Conservation (phyloP, 1,140 invertebrate genomes). For the Papilio xuthus region DNA sequence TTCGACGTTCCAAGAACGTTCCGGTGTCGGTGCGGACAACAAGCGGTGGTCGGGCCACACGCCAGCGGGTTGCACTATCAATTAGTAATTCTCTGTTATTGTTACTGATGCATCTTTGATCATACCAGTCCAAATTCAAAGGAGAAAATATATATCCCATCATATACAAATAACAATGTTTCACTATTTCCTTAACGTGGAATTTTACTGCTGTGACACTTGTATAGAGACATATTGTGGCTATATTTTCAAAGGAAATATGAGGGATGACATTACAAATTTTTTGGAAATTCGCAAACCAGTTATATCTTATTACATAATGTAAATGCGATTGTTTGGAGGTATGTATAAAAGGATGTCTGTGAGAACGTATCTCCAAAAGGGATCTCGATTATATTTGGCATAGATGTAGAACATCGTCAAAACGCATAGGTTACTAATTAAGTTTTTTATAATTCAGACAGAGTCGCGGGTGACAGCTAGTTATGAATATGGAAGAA, state of each 20-base stretch:
- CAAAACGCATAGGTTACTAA: too few species aligned
- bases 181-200: not conserved
- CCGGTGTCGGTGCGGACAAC: conserved; percentile 39
- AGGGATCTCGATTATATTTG: too few species aligned
- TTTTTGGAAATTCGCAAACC: too few species aligned
- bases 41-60: conserved; percentile 40
- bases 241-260: not conserved
- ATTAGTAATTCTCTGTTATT: conserved; percentile 36
- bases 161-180: not conserved
- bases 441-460: too few species aligned
- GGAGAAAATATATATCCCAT: not conserved
- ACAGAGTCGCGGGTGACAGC: too few species aligned
- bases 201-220: too few species aligned
- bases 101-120: conserved; percentile 31
- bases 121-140: not conserved
- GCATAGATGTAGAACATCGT: too few species aligned
- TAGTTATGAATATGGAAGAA: not conserved
- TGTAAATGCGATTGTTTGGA: too few species aligned
- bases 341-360: too few species aligned
- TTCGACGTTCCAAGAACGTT: conserved; percentile 48
- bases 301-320: too few species aligned
- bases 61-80: conserved; percentile 40
- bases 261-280: not conserved
- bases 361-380: too few species aligned
- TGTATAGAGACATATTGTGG: not conserved